Evolutionary conservation across 2,888 invertebrate genomes (phyloP), one percentile per base, ranked within the genome.

Genomic region (Gastracanthus pulcherrimus): DNA sequence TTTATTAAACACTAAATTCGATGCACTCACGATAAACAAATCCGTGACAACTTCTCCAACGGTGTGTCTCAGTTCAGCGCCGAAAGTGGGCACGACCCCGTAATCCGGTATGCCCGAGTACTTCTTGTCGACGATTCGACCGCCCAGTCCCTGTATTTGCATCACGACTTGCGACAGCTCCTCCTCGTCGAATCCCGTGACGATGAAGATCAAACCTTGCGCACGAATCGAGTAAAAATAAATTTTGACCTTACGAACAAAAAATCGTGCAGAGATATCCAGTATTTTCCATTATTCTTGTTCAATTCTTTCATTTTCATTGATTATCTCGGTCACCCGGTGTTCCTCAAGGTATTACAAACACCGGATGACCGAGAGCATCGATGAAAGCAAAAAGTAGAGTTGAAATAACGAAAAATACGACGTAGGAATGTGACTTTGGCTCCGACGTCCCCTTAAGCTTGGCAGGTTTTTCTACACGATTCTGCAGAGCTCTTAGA

Each of bases 1-100:
- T n/a, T n/a, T n/a, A n/a, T n/a, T n/a, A n/a, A 72, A 58, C 23
- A 19, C 64, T 55, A 38, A 41, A 64, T 29, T 26, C 19, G 31
- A 4, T 45, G 60, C 80, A 92, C 93, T 92, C 86, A 94, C 94
- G 87, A 97, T 92, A 94, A 95, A 97, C 81, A 95, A 93, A 84
- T 94, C 94, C 1, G 95, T 96, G 76, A 97, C 94, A 0, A 95
- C 91, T 87, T 95, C 94, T 0, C 91, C 90, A 1, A 94, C 95
- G 0, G 92, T 91, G 64, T 91, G 89, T 0, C 92, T 93, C 0
- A 93, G 84, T 26, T 92, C 88, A 3, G 92, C 93, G 0, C 93
- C 92, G 62, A 89, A 87, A 38, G 93, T 77, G 2, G 95, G 95
- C 0, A 95, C 94, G 36, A 96, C 92, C 0, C 93, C 94, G 89